These are phyloP conservation scores for Drosophila sordidula DNA, from an alignment of 2,888 invertebrate species.

Conservation along the genomic window DNA sequence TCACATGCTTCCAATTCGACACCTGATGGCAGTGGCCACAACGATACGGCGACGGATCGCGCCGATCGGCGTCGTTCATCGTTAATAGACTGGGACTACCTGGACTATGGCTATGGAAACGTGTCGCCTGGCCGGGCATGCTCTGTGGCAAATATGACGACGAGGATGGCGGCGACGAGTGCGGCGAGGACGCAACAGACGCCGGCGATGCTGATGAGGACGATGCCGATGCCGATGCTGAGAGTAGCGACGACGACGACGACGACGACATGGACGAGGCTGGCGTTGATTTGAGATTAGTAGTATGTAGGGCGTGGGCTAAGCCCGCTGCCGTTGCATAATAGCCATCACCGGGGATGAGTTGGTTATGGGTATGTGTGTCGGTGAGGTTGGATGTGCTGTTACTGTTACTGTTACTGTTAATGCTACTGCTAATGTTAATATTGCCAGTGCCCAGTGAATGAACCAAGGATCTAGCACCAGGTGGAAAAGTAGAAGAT, in stretches of 20 bases:
- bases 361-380: constrained; percentile 44
- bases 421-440: constrained; percentile 22
- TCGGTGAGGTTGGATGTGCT: constrained; percentile 55
- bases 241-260: constrained; percentile 48
- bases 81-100: constrained; percentile 78
- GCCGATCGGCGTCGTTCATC: constrained; percentile 84
- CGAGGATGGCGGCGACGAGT: constrained; percentile 43
- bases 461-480: constrained; percentile 68
- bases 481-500: constrained; percentile 67
- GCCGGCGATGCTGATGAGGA: constrained; percentile 55
- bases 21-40: constrained; percentile 93
- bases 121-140: constrained; percentile 47
- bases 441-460: constrained; percentile 44
- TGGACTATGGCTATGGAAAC: constrained; percentile 73
- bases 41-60: constrained; percentile 88
- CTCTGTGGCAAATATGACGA: constrained; percentile 47
- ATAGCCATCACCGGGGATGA: constrained; percentile 71
- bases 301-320: constrained; percentile 64
- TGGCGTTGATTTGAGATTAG: constrained; percentile 68
- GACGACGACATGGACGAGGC: constrained; percentile 59
- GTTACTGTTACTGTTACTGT: constrained; percentile 30
- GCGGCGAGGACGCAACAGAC: constrained; percentile 50
- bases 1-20: constrained; percentile 94
- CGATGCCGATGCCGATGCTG: constrained; percentile 46
- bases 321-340: constrained; percentile 61